phyloP scores from a whole-genome alignment of 2,797 vertebrate species.

The Enteromius afrohamiltoni region DNA sequence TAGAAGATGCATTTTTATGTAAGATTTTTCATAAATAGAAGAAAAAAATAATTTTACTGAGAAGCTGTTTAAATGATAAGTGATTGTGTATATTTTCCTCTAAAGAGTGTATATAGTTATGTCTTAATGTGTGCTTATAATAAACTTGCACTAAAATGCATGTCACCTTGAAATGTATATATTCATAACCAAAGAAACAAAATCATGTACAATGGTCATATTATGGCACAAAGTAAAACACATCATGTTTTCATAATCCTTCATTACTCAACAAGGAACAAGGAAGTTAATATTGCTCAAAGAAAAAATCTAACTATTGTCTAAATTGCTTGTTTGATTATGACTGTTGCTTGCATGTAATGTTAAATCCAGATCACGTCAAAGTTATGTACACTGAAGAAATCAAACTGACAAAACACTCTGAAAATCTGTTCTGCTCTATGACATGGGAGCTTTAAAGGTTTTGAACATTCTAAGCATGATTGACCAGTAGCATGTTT shows the following conservation, averaged over 20 bases:
- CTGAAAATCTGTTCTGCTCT: neutral
- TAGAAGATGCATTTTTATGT: neutral
- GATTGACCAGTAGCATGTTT: neutral
- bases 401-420: neutral
- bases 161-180: neutral
- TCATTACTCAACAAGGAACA: conserved; percentile 10
- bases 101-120: neutral
- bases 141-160: neutral
- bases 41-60: neutral
- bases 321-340: neutral
- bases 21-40: neutral
- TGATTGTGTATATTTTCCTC: conserved; percentile 4
- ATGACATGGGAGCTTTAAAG: neutral
- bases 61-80: neutral
- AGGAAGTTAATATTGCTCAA: conserved; percentile 12
- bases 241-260: neutral
- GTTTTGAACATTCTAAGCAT: neutral
- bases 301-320: neutral
- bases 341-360: neutral
- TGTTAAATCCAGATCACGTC: neutral
- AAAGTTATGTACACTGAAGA: neutral
- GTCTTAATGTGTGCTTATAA: neutral
- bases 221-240: neutral
- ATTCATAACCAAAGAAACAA: conserved; percentile 12
- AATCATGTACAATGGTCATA: neutral